phyloP scores from a whole-genome alignment of 2,113 vertebrate species.

The Synchiropus splendidus region DNA sequence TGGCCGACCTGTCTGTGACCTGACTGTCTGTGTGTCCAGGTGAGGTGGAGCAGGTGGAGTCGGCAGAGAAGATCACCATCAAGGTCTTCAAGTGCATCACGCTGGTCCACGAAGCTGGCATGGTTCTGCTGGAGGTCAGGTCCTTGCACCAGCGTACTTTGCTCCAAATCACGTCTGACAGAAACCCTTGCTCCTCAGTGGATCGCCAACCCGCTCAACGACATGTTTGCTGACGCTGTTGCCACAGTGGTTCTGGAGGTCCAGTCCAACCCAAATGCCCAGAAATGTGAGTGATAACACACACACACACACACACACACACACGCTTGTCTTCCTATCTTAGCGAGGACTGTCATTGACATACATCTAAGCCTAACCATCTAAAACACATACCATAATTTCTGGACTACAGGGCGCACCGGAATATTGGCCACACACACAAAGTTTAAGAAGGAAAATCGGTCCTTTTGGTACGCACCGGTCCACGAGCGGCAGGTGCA shows the following conservation, averaged over 20 bases:
- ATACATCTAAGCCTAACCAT: too few relatives aligned
- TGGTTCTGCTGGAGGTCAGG: slow-evolving; percentile 89
- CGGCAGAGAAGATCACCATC: slow-evolving; percentile 81
- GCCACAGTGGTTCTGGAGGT: slow-evolving; percentile 91
- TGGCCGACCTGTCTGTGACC: too few relatives aligned
- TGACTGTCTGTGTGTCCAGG: slow-evolving; percentile 62
- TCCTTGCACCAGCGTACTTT: too few relatives aligned
- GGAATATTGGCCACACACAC: too few relatives aligned
- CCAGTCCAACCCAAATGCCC: slow-evolving; percentile 90
- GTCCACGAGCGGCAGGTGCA: too few relatives aligned
- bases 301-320: too few relatives aligned
- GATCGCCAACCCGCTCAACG: slow-evolving; percentile 90
- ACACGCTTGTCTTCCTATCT: too few relatives aligned
- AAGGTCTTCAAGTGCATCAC: slow-evolving; percentile 88
- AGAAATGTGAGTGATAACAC: slow-evolving; percentile 77
- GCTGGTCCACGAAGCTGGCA: slow-evolving; percentile 81
- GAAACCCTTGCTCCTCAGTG: slow-evolving; percentile 69
- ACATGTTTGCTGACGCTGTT: slow-evolving; percentile 94
- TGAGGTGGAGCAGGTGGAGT: slow-evolving; percentile 91
- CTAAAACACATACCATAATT: too few relatives aligned
- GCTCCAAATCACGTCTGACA: background rate
- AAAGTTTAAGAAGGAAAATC: too few relatives aligned
- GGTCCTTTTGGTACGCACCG: too few relatives aligned
- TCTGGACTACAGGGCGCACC: too few relatives aligned
- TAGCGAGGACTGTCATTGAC: too few relatives aligned